Base-by-base conservation (phyloP, 2,888 invertebrate species). In the Bembecia ichneumoniformis region DNA sequence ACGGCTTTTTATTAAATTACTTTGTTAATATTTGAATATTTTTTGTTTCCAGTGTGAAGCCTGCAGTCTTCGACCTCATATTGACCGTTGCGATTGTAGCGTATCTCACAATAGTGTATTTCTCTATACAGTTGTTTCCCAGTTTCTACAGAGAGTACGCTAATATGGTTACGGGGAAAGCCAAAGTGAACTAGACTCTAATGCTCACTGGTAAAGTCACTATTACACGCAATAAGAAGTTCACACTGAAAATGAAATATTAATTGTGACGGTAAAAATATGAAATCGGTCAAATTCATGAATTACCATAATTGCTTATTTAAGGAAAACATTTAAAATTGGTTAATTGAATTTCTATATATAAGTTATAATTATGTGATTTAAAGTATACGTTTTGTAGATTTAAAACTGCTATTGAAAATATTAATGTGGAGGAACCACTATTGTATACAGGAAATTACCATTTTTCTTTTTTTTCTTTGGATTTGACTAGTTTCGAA, bases 51-150 rank as follows among this genome's bases (percentile, higher is more conserved):
- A 96, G 96, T 76, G 98, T 98, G 4, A 99, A 99, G 74, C 99
- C 99, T 55, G 99, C 99, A 9, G 93, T 98, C 51, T 99, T 99
- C 87, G 99, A 99, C 89, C 91, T 99, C 63, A 93, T 99, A 62
- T 89, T 99, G 11, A 97, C 98, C 1, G 77, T 95, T 52, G 92
- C 91, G 36, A 98, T 99, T 66, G 88, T 93, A 35, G 88, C 91
- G 17, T 99, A 99, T 78, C 89, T 99, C 49, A 90, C 91, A n/a
- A 67, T 92, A 3, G 90, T 98, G n/a, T 98, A 96, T 80, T 89
- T 95, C 62, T 87, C 92, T 10, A 91, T 97, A 52, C 92, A 92
- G 56, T 81, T 91, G 58, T 93, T 94, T 71, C 91, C 94, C 9
- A 66, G 79, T 3, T 82, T 93, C 54, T 94, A 94, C 74, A 82